Conservation (phyloP, 2,113 vertebrate genomes). For the Loxodonta africana region DNA sequence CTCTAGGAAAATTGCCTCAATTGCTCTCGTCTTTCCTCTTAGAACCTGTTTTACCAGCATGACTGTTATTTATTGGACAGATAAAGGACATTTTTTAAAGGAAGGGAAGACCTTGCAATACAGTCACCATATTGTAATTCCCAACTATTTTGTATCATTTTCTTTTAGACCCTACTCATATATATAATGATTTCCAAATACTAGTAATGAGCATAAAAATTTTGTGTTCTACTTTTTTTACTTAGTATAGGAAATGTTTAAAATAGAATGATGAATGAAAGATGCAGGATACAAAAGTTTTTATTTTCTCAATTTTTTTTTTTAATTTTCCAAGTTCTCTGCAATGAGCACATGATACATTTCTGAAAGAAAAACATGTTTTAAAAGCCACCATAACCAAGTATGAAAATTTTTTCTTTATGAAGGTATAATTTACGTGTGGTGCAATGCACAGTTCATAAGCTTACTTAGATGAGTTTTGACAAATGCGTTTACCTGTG, state of each 20-base stretch:
- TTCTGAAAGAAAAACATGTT: conserved; percentile 24
- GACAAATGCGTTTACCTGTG: background rate
- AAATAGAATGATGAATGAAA: background rate
- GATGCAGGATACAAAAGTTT: background rate
- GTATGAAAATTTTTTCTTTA: background rate
- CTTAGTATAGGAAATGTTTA: background rate
- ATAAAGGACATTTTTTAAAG: conserved; percentile 26
- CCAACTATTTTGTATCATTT: conserved; percentile 20
- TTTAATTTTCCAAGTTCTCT: background rate
- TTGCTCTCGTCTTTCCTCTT: conserved; percentile 8
- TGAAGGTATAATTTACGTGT: background rate
- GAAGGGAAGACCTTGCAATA: background rate
- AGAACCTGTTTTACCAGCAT: background rate
- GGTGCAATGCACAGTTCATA: background rate
- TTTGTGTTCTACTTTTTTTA: background rate
- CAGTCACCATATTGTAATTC: background rate
- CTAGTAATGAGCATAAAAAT: conserved; percentile 10
- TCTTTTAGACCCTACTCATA: conserved; percentile 29
- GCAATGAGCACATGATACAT: background rate
- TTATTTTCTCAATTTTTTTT: conserved; percentile 25
- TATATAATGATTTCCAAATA: conserved; percentile 14
- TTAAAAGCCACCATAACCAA: conserved; percentile 9
- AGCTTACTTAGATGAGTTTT: conserved; percentile 15
- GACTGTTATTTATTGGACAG: background rate
- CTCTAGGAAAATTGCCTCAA: background rate